Base-by-base conservation (phyloP, 37 sponge, comb jelly and placozoan genomes). In the Ianthella basta region DNA sequence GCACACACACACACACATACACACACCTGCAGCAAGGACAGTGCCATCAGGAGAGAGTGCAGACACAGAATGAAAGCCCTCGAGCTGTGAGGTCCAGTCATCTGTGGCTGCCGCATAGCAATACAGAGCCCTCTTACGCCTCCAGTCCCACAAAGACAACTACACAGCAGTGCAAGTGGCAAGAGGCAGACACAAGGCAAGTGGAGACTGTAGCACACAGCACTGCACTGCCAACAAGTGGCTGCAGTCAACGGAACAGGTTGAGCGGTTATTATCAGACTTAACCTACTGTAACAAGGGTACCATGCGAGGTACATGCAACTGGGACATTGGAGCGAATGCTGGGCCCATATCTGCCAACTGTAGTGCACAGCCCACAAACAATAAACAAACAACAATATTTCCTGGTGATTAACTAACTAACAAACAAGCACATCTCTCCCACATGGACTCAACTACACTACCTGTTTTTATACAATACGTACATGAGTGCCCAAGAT, bases 21-120 rank as follows among this genome's bases (percentile, higher is more conserved):
- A 64, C 68, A 64, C 53, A 82, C 68, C 80, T 24, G 39, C 83
- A 64, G 66, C 67, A 6, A 82, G 67, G 10, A 54, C 34, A 82
- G 12, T 44, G 14, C 40, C 68, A 60, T 63, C 66, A 5, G 66
- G 32, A 23, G 30, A 36, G 21, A 27, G 29, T 32, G 53, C 32
- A 16, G 65, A 25, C 14, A 39, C 50, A 21, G 25, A 15, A 24
- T 56, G 56, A 54, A 55, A 21, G 50, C 50, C 6, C 1, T 32
- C 32, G 10, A 56, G 37, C 23, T 32, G 80, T 24, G 60, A 54
- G 57, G 80, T 59, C 80, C 56, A 56, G 59, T 56, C 59, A 6
- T 56, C 56, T 8, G 55, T 16, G 15, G 59, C 57, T 4, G 56
- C 30, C 36, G 55, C 55, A 35, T 69, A 69, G 18, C 10, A 34